Conservation (phyloP, 2,888 invertebrate genomes). For the Camponotus fellah region DNA sequence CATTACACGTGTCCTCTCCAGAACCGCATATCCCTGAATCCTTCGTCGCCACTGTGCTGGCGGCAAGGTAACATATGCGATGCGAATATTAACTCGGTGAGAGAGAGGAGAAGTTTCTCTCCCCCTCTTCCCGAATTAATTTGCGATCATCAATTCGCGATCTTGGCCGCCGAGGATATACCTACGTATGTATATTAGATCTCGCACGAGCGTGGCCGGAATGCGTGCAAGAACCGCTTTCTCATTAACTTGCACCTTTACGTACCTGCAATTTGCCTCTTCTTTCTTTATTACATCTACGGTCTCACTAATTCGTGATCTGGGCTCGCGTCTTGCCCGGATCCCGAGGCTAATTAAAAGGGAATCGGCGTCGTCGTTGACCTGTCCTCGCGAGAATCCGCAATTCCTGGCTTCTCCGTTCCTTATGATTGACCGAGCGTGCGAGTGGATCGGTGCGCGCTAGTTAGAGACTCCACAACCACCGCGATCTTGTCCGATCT, state of each 20-base stretch:
- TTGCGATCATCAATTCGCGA: slow-evolving; percentile 8
- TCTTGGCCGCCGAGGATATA: slow-evolving; percentile 3
- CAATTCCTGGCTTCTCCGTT: neutral
- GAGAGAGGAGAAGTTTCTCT: neutral
- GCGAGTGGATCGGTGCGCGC: slow-evolving; percentile 8
- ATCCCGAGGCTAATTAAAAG: neutral
- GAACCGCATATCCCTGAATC: slow-evolving; percentile 20
- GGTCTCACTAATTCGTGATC: neutral
- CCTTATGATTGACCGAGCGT: slow-evolving; percentile 38
- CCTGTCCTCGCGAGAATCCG: neutral
- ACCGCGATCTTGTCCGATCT: slow-evolving; percentile 15
- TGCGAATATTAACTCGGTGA: slow-evolving; percentile 13
- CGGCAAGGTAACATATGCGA: neutral
- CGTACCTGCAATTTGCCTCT: neutral
- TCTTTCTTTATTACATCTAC: neutral
- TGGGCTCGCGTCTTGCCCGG: no score
- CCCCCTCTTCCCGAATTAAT: slow-evolving; percentile 6
- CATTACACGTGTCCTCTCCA: neutral
- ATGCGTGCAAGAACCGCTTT: neutral
- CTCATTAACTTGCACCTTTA: neutral
- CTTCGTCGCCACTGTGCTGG: neutral
- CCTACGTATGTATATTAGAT: neutral
- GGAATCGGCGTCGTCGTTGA: neutral
- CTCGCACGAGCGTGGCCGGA: neutral
- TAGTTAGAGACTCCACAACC: slow-evolving; percentile 32